Percentiles rank a stretch among this genome's conserved stretches.
phyloP scores from a whole-genome alignment of 1,140 invertebrate genomes.

The Pseudomyrmex sp. region DNA sequence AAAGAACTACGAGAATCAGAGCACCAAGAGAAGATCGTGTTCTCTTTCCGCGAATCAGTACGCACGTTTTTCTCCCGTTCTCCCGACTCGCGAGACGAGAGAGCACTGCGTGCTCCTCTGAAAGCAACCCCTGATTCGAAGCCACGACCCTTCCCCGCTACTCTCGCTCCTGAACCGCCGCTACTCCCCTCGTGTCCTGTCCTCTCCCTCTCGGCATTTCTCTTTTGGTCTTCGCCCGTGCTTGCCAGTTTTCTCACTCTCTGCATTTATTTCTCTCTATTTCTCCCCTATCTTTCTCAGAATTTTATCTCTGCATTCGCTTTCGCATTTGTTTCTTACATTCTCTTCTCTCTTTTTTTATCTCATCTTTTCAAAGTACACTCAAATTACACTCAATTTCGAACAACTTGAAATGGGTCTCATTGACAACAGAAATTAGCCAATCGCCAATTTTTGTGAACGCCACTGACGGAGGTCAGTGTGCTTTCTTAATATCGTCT shows the following conservation, averaged over 20 bases:
- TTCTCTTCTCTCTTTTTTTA: background rate
- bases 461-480: no score
- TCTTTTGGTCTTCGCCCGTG: conserved; percentile 30
- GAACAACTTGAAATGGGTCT: conserved; percentile 10
- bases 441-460: conserved; percentile 38
- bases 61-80: conserved; percentile 63
- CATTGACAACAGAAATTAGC: conserved; percentile 14
- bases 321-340: background rate
- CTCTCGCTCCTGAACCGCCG: conserved; percentile 42
- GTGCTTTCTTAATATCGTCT: background rate
- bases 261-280: conserved; percentile 16
- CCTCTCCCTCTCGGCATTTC: conserved; percentile 42
- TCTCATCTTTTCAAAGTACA: conserved; percentile 1
- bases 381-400: conserved; percentile 35
- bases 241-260: background rate
- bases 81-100: conserved; percentile 76
- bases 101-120: conserved; percentile 77
- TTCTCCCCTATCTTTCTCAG: conserved; percentile 22
- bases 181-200: conserved; percentile 37
- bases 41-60: background rate
- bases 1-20: background rate
- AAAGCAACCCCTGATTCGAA: conserved; percentile 77
- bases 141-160: conserved; percentile 64
- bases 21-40: background rate
- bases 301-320: background rate